A percentile compares a stretch with the other conserved stretches of the same genome.
These are phyloP conservation scores for Callorhinus ursinus DNA, from an alignment of 2,113 vertebrate species.

Conservation along the genomic window DNA sequence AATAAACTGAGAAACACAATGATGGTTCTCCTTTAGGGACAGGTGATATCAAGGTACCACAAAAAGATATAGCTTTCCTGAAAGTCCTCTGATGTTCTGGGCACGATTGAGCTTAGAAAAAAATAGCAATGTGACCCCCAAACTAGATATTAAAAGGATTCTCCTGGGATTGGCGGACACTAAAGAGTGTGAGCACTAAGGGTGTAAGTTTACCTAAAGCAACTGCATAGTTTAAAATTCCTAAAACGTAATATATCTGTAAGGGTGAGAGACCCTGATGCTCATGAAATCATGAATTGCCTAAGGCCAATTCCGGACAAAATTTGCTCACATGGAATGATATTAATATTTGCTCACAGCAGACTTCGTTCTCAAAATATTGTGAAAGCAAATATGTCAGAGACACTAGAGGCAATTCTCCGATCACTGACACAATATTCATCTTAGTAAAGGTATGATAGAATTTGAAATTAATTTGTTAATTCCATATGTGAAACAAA, in stretches of 20 bases:
- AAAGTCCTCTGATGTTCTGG: neutral
- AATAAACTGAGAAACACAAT: neutral
- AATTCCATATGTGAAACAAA: slow-evolving; percentile 55
- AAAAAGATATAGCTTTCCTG: neutral
- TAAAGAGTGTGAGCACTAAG: neutral
- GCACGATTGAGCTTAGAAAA: neutral
- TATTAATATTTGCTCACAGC: slow-evolving; percentile 48
- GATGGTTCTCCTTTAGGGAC: neutral
- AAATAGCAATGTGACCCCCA: neutral
- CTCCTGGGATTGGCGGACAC: neutral
- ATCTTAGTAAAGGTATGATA: slow-evolving; percentile 22
- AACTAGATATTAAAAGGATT: neutral
- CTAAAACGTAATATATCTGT: fast-evolving
- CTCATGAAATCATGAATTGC: neutral
- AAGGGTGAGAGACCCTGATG: neutral
- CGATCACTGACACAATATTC: neutral
- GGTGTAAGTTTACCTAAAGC: neutral
- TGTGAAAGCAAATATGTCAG: slow-evolving; percentile 48
- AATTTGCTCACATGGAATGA: slow-evolving; percentile 6
- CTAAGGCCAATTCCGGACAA: neutral
- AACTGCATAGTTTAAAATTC: neutral
- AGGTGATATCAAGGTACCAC: neutral
- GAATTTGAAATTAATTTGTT: slow-evolving; percentile 57
- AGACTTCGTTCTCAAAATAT: slow-evolving; percentile 57
- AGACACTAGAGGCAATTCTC: slow-evolving; percentile 10